These are phyloP conservation scores for Mirza zaza DNA, from an alignment of 2,113 vertebrate species.

Conservation along the genomic window DNA sequence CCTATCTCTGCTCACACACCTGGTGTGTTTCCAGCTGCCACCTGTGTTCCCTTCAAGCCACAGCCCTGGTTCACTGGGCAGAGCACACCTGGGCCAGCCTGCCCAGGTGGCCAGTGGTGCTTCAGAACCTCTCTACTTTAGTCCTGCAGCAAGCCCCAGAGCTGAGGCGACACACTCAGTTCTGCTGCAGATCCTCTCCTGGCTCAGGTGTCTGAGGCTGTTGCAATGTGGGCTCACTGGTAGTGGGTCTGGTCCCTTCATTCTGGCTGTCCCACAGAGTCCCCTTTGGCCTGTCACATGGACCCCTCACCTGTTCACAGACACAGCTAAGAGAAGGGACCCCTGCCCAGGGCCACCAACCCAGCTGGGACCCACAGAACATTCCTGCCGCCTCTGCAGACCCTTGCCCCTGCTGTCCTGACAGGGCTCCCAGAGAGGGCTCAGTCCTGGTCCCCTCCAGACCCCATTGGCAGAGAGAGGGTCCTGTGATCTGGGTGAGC, in stretches of 20 bases:
- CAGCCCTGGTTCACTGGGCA: neutral
- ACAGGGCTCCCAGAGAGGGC: neutral
- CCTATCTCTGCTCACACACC: neutral
- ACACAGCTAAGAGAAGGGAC: neutral
- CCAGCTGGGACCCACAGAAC: neutral
- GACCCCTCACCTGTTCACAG: neutral
- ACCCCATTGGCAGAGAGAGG: neutral
- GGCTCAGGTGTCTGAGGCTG: neutral
- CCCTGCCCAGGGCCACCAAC: neutral
- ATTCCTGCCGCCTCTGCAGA: neutral
- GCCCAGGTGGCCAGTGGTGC: neutral
- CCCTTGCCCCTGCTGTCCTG: neutral
- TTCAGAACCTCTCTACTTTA: neutral
- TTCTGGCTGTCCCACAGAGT: neutral
- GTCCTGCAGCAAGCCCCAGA: neutral
- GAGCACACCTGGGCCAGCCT: neutral
- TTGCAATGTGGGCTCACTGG: neutral
- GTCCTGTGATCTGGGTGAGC: neutral
- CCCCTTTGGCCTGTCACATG: neutral
- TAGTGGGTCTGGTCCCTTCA: neutral
- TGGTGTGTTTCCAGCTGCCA: neutral
- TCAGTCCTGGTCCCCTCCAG: neutral
- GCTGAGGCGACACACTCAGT: neutral
- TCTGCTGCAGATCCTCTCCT: neutral
- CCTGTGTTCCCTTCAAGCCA: neutral